Base-by-base conservation (phyloP, 2,113 vertebrate species). In the Xenopus laevis region DNA sequence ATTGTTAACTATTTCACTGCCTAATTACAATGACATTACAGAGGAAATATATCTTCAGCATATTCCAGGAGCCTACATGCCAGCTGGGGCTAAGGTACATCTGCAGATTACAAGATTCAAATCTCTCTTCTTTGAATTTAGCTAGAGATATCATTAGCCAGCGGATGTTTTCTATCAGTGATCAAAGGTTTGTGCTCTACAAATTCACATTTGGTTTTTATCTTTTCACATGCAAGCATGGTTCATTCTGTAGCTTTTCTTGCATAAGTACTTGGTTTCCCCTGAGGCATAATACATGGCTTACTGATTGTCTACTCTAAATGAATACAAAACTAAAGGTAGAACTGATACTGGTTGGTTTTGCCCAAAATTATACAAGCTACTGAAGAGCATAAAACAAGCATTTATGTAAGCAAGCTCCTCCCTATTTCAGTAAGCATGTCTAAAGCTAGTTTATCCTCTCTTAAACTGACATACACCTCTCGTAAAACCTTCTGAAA, bases 51-150 rank as follows among this genome's bases (percentile, higher is more conserved):
- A 13, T 13, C 17, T 65, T 50, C 21, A 23, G 52, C 61, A 65
- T 53, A 23, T 62, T 44, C 52, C 55, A 61, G 15, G 6, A 61
- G 33, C 55, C 65, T 44, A 27, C 13, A 61, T 65, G 11, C 61
- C 45, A 9, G 53, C 4, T 52, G 45, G 67, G 59, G 74, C 57
- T 76, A 76, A 70, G 59, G 33, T 11, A 18, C 84, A 88, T 86
- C 86, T 91, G 84, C 81, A 85, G 60, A 79, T 81, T 79, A 80
- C 84, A 85, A 83, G 77, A 58, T 46, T 68, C 74, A 75, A 73
- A 82, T 78, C 61, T 60, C 83, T 82, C 79, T 77, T 40, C 79
- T 87, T 86, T 79, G 83, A 86, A 82, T 79, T 75, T 70, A 52
- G 77, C 79, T 79, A 67, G 74, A 83, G 70, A 84, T 72, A 72